These are phyloP conservation scores for Psophia crepitans DNA, from an alignment of 2,113 vertebrate genomes.

Conservation along the genomic window DNA sequence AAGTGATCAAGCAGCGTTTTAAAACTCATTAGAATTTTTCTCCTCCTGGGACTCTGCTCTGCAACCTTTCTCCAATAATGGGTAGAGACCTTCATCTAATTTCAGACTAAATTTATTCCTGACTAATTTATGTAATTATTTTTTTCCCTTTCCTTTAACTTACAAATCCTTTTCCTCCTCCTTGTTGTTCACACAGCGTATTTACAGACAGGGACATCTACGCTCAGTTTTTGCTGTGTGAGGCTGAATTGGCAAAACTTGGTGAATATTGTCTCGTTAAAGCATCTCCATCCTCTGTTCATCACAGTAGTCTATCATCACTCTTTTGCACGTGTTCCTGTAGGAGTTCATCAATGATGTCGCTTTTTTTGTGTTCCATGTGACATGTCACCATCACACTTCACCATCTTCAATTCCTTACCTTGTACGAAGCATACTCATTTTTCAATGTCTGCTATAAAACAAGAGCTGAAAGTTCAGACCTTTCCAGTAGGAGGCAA, in stretches of 20 bases:
- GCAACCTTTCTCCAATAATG: not conserved
- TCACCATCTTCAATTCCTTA: not conserved
- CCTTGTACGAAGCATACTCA: not conserved
- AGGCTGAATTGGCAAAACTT: not conserved
- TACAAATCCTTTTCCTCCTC: not conserved
- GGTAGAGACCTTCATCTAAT: not conserved
- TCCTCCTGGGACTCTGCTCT: not conserved
- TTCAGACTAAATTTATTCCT: not conserved
- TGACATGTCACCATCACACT: not conserved
- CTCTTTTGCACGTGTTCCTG: not conserved
- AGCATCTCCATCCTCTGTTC: not conserved
- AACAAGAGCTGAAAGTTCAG: not conserved
- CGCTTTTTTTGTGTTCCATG: not conserved
- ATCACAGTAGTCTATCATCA: fast-evolving
- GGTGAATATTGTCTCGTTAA: not conserved
- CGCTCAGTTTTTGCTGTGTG: not conserved
- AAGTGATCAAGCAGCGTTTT: not conserved
- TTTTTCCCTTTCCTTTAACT: not conserved
- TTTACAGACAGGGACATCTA: not conserved
- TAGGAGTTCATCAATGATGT: not conserved
- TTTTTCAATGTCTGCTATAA: not conserved
- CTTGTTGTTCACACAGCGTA: not conserved
- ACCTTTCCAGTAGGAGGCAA: not conserved
- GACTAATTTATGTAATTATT: not conserved
- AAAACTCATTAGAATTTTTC: not conserved